Conservation (phyloP, 1,140 invertebrate genomes). For the Penaeus chinensis region DNA sequence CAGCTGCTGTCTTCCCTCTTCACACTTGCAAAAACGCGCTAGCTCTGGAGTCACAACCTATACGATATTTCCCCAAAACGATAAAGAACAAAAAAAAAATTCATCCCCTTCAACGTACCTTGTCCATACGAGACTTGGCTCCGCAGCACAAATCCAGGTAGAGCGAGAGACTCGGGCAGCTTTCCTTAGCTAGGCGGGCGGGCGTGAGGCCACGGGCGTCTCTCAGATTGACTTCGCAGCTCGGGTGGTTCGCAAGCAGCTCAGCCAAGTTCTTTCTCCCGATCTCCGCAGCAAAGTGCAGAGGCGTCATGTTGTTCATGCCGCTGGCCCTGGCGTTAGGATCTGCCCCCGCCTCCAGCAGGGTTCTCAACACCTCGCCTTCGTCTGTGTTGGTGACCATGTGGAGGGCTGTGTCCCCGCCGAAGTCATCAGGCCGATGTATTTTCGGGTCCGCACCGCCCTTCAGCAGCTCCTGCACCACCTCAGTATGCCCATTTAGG, state of each 20-base stretch:
- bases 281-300: constrained; percentile 12
- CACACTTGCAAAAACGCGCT: no score
- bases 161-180: not conserved
- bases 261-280: not conserved
- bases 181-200: not conserved
- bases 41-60: no score
- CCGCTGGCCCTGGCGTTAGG: constrained; percentile 20
- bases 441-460: not conserved
- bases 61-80: no score
- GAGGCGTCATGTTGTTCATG: constrained; percentile 2
- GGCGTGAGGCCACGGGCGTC: constrained; percentile 7
- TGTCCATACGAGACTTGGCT: not conserved
- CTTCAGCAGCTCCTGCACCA: not conserved
- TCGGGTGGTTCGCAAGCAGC: not conserved
- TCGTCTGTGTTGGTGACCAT: constrained; percentile 29
- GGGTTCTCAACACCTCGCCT: not conserved
- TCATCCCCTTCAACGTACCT: not conserved
- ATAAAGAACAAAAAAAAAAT: no score
- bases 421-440: not conserved
- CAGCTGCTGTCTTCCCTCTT: no score
- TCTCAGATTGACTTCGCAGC: not conserved
- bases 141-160: not conserved
- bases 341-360: constrained; percentile 29
- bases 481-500: constrained; percentile 14
- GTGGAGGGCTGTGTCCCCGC: constrained; percentile 30